phyloP scores from a whole-genome alignment of 2,797 vertebrate genomes.

The Amniataba percoides region DNA sequence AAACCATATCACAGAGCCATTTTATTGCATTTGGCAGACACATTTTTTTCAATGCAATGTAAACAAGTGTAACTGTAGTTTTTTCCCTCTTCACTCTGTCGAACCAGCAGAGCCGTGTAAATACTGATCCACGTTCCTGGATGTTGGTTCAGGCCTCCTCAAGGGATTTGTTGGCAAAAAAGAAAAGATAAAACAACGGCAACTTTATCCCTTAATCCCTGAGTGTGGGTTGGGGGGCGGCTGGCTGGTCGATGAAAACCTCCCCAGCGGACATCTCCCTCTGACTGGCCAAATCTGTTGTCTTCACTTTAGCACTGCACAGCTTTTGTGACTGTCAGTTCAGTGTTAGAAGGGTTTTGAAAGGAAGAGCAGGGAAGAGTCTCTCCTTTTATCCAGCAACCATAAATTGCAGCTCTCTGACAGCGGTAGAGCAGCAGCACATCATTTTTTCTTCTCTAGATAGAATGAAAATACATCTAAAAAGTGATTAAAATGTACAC shows the following conservation, averaged over 20 bases:
- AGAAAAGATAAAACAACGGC: slow-evolving; percentile 46
- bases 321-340: slow-evolving; percentile 29
- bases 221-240: not conserved
- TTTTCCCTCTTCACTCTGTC: slow-evolving; percentile 17
- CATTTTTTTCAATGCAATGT: slow-evolving; percentile 5
- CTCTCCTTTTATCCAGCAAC: slow-evolving; percentile 26
- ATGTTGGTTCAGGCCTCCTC: slow-evolving; percentile 39
- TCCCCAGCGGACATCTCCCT: slow-evolving; percentile 36
- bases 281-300: slow-evolving; percentile 37
- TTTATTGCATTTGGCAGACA: not conserved
- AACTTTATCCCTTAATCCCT: slow-evolving; percentile 59
- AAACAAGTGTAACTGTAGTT: not conserved
- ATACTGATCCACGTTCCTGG: slow-evolving; percentile 15
- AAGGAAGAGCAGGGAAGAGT: slow-evolving; percentile 20
- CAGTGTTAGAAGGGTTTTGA: slow-evolving; percentile 27
- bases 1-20: not conserved
- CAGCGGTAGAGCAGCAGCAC: slow-evolving; percentile 8
- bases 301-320: slow-evolving; percentile 25
- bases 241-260: slow-evolving; percentile 37
- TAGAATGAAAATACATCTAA: not conserved
- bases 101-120: slow-evolving; percentile 7
- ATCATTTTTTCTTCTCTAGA: slow-evolving; percentile 4
- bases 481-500: not conserved
- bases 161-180: slow-evolving; percentile 58
- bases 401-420: slow-evolving; percentile 13